phyloP scores from a whole-genome alignment of 2,113 vertebrate species.

The Natator depressus region DNA sequence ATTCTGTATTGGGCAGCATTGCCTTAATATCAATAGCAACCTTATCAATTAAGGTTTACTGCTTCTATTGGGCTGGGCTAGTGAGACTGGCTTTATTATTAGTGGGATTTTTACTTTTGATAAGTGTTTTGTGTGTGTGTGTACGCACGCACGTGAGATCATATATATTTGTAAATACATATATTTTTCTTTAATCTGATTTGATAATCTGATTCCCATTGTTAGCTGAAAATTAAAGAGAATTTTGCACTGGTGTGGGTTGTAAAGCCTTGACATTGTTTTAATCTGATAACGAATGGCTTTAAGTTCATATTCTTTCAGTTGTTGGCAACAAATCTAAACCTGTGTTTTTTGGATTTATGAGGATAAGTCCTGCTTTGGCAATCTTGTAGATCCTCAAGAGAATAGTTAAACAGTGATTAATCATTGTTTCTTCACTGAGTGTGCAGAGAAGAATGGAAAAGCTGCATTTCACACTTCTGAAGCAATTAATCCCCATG shows the following conservation, averaged over 20 bases:
- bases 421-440: conserved; percentile 99
- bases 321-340: conserved; percentile 95
- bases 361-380: conserved; percentile 98
- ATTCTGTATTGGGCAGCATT: neutral
- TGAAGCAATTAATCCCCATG: conserved; percentile 99
- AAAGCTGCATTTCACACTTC: conserved; percentile 99
- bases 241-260: conserved; percentile 72
- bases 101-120: neutral
- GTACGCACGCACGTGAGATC: neutral
- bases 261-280: conserved; percentile 91
- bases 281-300: conserved; percentile 99
- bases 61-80: neutral
- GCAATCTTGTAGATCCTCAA: conserved; percentile 94
- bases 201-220: conserved; percentile 66
- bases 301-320: conserved; percentile 92
- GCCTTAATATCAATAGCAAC: neutral
- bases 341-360: conserved; percentile 95
- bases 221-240: conserved; percentile 71
- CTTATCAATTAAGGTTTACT: neutral
- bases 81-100: neutral
- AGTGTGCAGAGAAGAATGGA: conserved; percentile 97
- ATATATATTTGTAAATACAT: neutral
- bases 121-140: neutral
- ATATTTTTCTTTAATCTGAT: conserved; percentile 43
- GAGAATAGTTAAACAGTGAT: conserved; percentile 99